Evolutionary conservation across 2,797 vertebrate genomes (phyloP).

Genomic region (Anguilla obscura): DNA sequence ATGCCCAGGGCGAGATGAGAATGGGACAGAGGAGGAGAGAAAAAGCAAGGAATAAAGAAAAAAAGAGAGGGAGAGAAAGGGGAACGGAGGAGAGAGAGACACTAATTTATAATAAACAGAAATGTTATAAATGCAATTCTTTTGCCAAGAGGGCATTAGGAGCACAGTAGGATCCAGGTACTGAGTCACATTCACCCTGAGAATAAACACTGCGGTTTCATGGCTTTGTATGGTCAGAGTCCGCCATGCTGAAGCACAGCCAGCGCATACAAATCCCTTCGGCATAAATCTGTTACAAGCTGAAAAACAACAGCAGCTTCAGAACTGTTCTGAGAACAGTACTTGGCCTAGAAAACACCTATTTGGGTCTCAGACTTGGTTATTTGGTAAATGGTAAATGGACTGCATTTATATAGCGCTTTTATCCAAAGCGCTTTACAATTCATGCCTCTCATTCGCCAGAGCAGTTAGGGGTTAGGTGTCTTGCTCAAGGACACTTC

Average conservation of each 20-base stretch:
- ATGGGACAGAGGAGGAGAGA: background rate
- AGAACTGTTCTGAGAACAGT: background rate
- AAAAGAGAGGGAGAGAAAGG: background rate
- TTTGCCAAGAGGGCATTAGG: background rate
- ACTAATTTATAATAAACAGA: background rate
- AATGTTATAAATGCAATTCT: background rate
- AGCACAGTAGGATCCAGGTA: background rate
- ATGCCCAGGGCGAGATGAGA: no score
- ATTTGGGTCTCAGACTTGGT: background rate
- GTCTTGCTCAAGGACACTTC: no score
- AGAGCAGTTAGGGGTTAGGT: no score
- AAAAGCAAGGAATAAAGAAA: background rate
- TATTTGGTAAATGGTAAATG: no score
- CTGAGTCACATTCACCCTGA: slow-evolving; percentile 50
- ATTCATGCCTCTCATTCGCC: no score
- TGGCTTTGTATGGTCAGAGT: background rate
- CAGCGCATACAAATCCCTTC: background rate
- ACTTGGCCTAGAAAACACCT: background rate
- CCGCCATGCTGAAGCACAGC: background rate
- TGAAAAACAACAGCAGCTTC: background rate
- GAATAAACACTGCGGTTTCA: slow-evolving; percentile 25
- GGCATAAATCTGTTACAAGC: background rate
- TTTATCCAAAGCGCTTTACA: no score
- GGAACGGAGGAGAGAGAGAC: background rate
- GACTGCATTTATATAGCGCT: no score